These are phyloP conservation scores for Apamea anceps DNA, from an alignment of 2,888 invertebrate species.

Conservation along the genomic window DNA sequence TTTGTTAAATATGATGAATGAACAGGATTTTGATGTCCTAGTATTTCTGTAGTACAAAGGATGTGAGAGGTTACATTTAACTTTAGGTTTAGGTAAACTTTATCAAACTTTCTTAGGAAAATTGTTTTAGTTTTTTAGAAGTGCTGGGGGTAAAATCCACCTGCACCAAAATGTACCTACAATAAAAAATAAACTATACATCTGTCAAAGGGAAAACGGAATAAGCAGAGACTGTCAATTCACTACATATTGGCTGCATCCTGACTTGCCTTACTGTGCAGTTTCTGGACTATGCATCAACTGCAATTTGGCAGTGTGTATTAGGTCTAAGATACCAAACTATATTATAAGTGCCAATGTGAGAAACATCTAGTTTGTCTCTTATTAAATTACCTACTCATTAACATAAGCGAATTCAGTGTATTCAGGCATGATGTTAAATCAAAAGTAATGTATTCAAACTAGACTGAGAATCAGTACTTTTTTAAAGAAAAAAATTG, in stretches of 20 bases:
- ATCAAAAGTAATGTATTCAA: neutral
- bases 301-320: neutral
- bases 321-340: neutral
- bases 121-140: neutral
- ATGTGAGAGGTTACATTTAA: conserved; percentile 6
- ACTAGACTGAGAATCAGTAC: neutral
- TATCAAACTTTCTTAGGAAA: neutral
- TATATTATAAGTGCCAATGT: neutral
- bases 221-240: neutral
- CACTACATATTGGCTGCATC: neutral
- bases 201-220: too few relatives aligned
- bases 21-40: conserved; percentile 59
- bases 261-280: neutral
- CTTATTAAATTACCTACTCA: neutral
- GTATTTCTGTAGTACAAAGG: conserved; percentile 31
- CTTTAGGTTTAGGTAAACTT: neutral
- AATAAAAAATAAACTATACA: neutral
- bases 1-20: conserved; percentile 61
- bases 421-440: neutral
- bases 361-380: neutral
- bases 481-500: neutral
- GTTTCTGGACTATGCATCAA: neutral
- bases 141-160: too few relatives aligned
- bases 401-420: neutral
- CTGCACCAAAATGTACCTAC: too few relatives aligned